phyloP scores from a whole-genome alignment of 2,797 vertebrate genomes.

The Diplodus puntazzo region DNA sequence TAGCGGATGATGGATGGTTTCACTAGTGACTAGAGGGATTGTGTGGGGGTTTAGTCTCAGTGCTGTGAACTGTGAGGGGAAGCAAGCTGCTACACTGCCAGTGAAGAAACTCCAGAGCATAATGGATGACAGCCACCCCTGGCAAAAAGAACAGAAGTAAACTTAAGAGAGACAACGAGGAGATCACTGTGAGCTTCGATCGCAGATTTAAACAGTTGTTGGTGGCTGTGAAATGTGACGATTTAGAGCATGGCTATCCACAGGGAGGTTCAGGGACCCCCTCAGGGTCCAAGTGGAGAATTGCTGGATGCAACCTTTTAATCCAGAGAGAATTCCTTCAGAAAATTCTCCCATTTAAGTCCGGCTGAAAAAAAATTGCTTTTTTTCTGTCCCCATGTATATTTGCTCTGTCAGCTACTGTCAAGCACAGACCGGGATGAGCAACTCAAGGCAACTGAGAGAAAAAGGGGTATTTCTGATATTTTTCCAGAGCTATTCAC shows the following conservation, averaged over 20 bases:
- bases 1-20: conserved; percentile 52
- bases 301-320: not conserved
- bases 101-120: conserved; percentile 39
- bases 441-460: not conserved
- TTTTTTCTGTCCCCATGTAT: not conserved
- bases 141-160: conserved; percentile 49
- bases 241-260: conserved; percentile 16
- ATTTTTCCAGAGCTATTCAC: not conserved
- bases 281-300: not conserved
- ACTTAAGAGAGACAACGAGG: conserved; percentile 42
- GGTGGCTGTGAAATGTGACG: conserved; percentile 6
- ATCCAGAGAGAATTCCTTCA: not conserved
- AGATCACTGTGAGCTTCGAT: conserved; percentile 24
- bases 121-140: conserved; percentile 61
- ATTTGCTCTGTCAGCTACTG: too few relatives aligned
- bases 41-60: conserved; percentile 57
- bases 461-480: not conserved
- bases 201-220: conserved; percentile 14
- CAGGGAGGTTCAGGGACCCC: conserved; percentile 5
- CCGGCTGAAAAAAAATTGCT: not conserved
- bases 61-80: conserved; percentile 51
- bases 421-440: too few relatives aligned
- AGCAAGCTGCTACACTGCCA: conserved; percentile 39
- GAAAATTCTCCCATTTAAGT: not conserved
- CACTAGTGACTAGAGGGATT: conserved; percentile 37